Conservation (phyloP, 2,888 invertebrate species). For the Pseudococcus longispinus region DNA sequence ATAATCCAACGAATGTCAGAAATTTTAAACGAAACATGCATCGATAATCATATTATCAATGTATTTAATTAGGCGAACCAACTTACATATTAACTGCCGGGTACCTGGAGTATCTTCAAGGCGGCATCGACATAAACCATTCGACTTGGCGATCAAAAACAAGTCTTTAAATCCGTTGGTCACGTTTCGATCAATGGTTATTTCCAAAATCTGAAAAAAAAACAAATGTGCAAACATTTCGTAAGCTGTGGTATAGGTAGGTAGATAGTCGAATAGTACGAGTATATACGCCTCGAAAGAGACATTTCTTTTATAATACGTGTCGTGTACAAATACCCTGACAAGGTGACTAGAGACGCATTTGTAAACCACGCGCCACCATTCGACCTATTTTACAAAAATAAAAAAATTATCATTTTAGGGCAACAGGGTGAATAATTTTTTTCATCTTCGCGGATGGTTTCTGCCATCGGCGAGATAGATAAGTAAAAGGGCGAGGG, state of each 20-base stretch:
- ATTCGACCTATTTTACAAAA: not conserved
- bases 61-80: not conserved
- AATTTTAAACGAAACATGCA: not conserved
- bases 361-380: not conserved
- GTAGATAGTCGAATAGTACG: not conserved
- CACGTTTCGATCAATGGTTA: not conserved
- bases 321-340: not conserved
- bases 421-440: not conserved
- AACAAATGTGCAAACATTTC: not conserved
- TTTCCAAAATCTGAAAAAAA: not conserved
- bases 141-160: not conserved
- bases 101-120: not conserved
- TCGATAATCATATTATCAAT: not conserved
- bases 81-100: not conserved
- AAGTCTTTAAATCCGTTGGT: not conserved
- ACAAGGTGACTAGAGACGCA: not conserved
- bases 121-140: not conserved
- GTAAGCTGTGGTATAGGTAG: not conserved
- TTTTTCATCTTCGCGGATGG: not conserved
- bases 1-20: not conserved
- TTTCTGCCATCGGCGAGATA: not conserved
- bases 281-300: not conserved
- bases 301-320: conserved; percentile 18
- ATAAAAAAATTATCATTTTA: not conserved
- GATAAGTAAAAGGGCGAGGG: not conserved